Evolutionary conservation across 2,113 vertebrate genomes (phyloP).

Genomic region (Perognathus longimembris): DNA sequence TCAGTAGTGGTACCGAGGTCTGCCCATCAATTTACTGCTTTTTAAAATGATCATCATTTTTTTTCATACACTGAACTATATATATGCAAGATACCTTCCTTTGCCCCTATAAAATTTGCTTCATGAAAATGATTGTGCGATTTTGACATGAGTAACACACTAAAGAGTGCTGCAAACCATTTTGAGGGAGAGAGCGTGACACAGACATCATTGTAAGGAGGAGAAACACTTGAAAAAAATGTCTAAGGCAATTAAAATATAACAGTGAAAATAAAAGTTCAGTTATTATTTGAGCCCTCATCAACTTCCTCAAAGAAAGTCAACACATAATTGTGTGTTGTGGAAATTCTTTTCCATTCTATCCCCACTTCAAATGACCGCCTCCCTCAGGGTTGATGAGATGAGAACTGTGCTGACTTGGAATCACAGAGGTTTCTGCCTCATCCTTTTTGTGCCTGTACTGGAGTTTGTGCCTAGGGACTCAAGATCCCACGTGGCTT

Average conservation of each 20-base stretch:
- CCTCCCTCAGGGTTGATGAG: neutral
- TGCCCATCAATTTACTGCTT: neutral
- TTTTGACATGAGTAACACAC: too few species aligned
- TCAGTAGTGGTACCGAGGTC: neutral
- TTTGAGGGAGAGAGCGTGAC: neutral
- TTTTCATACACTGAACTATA: neutral
- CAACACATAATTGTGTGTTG: neutral
- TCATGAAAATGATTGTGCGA: neutral
- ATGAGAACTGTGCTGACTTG: neutral
- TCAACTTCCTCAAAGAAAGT: neutral
- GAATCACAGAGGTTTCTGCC: neutral
- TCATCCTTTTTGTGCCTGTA: too few species aligned
- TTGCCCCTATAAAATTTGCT: neutral
- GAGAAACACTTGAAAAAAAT: neutral
- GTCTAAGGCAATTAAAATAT: constrained; percentile 9
- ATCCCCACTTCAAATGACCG: neutral
- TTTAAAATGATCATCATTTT: neutral
- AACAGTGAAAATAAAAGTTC: neutral
- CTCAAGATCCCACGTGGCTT: too few species aligned
- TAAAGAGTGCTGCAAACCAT: neutral
- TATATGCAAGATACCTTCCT: neutral
- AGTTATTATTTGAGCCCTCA: neutral
- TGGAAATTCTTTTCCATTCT: constrained; percentile 46
- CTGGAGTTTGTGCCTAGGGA: too few species aligned
- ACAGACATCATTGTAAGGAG: neutral